Evolutionary conservation across 2,888 invertebrate genomes (phyloP).

Genomic region (Lysandra coridon): DNA sequence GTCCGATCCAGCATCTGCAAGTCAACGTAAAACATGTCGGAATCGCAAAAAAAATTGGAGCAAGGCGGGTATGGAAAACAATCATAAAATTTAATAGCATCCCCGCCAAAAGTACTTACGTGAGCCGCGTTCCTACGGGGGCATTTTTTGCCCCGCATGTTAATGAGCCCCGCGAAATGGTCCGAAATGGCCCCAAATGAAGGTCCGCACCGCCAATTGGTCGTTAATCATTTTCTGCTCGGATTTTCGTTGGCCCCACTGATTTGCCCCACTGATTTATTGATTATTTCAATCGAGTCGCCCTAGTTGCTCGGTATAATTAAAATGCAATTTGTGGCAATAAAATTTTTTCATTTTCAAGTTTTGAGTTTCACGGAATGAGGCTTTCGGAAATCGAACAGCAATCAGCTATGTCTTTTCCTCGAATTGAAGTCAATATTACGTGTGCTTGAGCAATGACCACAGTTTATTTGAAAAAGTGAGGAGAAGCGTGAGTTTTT

Average conservation of each 20-base stretch:
- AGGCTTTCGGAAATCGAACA: background rate
- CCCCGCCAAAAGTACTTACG: conserved; percentile 74
- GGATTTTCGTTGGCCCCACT: conserved; percentile 21
- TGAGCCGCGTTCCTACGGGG: conserved; percentile 63
- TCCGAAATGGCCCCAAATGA: conserved; percentile 50
- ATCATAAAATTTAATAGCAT: conserved; percentile 78
- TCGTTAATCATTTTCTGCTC: conserved; percentile 32
- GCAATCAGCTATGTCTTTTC: background rate
- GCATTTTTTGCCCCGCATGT: conserved; percentile 55
- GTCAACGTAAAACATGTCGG: conserved; percentile 51
- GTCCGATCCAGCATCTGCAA: conserved; percentile 51
- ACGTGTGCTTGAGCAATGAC: background rate
- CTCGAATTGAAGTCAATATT: background rate
- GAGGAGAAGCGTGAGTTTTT: background rate
- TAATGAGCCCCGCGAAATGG: conserved; percentile 54
- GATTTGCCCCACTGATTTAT: conserved; percentile 27
- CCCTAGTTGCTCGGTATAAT: conserved; percentile 25
- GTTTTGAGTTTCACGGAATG: background rate
- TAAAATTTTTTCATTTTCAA: background rate
- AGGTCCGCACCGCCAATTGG: conserved; percentile 38
- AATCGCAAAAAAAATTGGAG: conserved; percentile 71
- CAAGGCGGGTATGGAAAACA: conserved; percentile 75
- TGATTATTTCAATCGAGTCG: conserved; percentile 28
- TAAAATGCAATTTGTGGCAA: conserved; percentile 19
- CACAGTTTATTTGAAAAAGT: background rate